phyloP scores from a whole-genome alignment of 2,888 invertebrate species.

The Oligia latruncula region DNA sequence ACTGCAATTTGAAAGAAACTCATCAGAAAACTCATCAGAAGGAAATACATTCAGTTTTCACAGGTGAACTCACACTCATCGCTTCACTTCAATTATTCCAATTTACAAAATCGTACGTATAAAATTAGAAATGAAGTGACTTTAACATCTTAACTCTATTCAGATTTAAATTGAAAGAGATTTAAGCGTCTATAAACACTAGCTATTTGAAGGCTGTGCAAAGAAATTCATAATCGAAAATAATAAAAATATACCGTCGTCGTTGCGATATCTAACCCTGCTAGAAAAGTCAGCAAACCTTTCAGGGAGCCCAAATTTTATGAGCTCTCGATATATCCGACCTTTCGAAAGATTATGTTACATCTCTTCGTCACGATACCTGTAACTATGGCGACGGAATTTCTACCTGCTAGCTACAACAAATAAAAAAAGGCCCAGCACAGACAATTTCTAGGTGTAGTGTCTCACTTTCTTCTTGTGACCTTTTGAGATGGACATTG shows the following conservation, averaged over 20 bases:
- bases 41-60: background rate
- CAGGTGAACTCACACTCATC: background rate
- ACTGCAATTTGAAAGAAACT: background rate
- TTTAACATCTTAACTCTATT: background rate
- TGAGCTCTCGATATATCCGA: constrained; percentile 46
- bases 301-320: constrained; percentile 45
- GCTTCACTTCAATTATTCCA: background rate
- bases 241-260: constrained; percentile 31
- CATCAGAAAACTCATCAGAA: background rate
- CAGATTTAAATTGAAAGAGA: background rate
- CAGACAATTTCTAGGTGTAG: background rate
- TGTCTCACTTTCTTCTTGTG: background rate
- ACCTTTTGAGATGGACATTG: background rate
- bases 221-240: constrained; percentile 20
- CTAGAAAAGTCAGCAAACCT: constrained; percentile 36
- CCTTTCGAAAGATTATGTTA: constrained; percentile 51
- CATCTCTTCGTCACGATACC: constrained; percentile 22
- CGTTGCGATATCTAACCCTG: constrained; percentile 18
- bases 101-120: no score
- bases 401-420: constrained; percentile 7
- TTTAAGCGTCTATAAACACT: background rate
- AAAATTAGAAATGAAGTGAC: no score
- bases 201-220: background rate
- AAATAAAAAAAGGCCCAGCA: constrained; percentile 2
- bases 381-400: constrained; percentile 22